Base-by-base conservation (phyloP, 2,888 invertebrate genomes). In the Phytoseiulus persimilis region DNA sequence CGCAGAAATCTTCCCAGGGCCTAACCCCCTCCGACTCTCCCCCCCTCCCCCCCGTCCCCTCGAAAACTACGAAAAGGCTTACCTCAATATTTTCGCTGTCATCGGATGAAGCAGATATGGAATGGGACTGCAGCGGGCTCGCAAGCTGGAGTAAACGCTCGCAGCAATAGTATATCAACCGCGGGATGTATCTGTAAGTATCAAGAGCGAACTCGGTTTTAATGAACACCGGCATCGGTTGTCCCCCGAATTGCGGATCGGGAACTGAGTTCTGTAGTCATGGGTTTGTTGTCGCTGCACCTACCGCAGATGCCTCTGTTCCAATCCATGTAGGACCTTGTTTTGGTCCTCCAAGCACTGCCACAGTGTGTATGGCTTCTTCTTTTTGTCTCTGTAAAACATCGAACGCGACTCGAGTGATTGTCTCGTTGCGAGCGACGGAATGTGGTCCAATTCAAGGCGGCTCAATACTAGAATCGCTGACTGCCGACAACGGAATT, bases 301-400 rank as follows among this genome's bases (percentile, higher is more conserved):
- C 92, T 95, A 94, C 92, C 95, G 95, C 91, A 96, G 95, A 23
- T 94, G 94, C 91, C 96, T 93, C 91, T 95, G 95, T 91, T 96
- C 96, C 91, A 95, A 94, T 0, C 96, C 96, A 92, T 96, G 96
- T 0, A 96, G 93, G 1, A 95, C 94, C 1, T 95, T 94, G 91
- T 94, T 93, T 92, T 96, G 96, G 91, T 95, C 93, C 91, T 94
- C 94, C 90, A 96, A 93, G 92, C 95, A 95, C 91, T 95, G 95
- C 2, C 94, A 94, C 32, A 96, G 93, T 0, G 95, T 95, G 92
- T 95, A 95, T 91, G 95, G 95, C 83, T 92, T 92, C 89, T 91
- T 90, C 83, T 91, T 91, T 83, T 90, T 84, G 45, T 91, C 90
- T 83, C 90, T 91, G 65, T 31, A 89, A 83, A 89, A 83, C 90